Evolutionary conservation across 2,797 vertebrate species (phyloP).

Genomic region (Galagoides demidoff): DNA sequence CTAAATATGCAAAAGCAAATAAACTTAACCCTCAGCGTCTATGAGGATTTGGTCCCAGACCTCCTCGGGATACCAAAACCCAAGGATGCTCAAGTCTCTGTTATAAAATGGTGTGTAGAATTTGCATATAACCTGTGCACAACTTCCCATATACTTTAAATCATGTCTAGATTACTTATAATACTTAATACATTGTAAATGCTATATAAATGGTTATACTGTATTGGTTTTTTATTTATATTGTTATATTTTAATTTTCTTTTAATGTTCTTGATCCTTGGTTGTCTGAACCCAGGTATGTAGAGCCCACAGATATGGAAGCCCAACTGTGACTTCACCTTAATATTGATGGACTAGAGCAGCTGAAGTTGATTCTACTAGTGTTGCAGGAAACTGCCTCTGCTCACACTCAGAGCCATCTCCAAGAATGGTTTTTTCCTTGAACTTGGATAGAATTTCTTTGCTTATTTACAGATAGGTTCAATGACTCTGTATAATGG

Average conservation of each 20-base stretch:
- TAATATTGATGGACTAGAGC: neutral
- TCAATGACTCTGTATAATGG: neutral
- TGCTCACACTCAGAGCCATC: neutral
- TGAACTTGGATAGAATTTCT: neutral
- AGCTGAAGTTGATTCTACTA: neutral
- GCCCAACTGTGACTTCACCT: neutral
- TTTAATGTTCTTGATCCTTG: neutral
- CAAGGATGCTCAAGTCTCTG: neutral
- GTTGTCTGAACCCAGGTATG: neutral
- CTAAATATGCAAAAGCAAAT: neutral
- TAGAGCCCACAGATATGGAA: neutral
- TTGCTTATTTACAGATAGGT: conserved; percentile 30
- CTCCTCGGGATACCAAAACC: neutral
- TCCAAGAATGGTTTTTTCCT: neutral
- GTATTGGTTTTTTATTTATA: neutral
- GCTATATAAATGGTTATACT: neutral
- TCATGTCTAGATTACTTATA: neutral
- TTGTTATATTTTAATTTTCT: neutral
- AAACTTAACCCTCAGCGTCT: neutral
- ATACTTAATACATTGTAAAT: neutral
- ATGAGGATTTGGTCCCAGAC: neutral
- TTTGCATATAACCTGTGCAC: neutral
- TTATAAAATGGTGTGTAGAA: neutral
- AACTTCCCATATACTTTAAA: neutral
- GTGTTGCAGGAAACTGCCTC: neutral